Base-by-base conservation (phyloP, 2,797 vertebrate species). In the Rhadinocentrus ornatus region DNA sequence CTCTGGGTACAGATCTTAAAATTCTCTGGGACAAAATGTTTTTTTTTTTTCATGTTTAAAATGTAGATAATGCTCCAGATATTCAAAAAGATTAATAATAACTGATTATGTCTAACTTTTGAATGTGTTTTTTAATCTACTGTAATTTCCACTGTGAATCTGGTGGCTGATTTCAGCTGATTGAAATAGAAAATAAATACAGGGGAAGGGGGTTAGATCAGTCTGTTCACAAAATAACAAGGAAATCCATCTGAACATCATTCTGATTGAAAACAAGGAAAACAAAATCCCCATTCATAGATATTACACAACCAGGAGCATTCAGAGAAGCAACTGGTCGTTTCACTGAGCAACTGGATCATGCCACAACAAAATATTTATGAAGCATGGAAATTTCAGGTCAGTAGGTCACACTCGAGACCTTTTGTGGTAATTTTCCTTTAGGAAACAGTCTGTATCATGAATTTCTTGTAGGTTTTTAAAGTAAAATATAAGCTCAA, bases 211-310 rank as follows among this genome's bases (percentile, higher is more conserved):
- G 46, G 46, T 41, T 24, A 1, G 37, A 8, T 6, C 46, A 27
- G 57, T 66, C 56, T 86, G 63, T 69, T 32, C 1, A 1, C 37
- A 27, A 66, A 70, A 64, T 24, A 64, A 11, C 66, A 27, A 3
- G 31, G 31, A n/a, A 78, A 62, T 66, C 3, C 13, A 3, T 16
- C 39, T 41, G 39, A 16, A 18, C 26, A 4, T 52, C 53, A 41
- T 13, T 39, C n/a, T 34, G 22, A 20, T 6, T n/a, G 11, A 46
- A 62, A n/a, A 31, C 29, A 20, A 44, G 6, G 27, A 29, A 31
- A 55, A 56, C 8, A 13, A 31, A 9, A 18, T 24, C n/a, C 41
- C 29, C 13, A 11, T 50, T 61, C 11, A 52, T 3, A 22, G 26
- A 34, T 32, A 72, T 66, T 48, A 80, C 8, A 46, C 24, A 57